Evolutionary conservation across 2,797 vertebrate genomes (phyloP).

Genomic region (Cryptoprocta ferox): DNA sequence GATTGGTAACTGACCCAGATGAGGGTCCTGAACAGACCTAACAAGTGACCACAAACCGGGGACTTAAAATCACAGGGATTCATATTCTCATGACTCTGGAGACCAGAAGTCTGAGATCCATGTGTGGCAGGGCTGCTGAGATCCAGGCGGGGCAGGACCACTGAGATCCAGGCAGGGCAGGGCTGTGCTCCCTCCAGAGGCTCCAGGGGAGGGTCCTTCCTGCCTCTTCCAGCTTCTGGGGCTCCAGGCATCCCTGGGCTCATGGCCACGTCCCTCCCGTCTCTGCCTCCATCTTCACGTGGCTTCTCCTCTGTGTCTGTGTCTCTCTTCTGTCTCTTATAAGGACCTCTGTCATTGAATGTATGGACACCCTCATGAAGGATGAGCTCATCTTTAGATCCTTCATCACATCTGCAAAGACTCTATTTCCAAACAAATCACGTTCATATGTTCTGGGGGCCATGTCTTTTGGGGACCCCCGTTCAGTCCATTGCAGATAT

Average conservation of each 20-base stretch:
- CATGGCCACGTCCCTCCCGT: fast-evolving
- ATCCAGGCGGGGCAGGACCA: no score
- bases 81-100: background rate
- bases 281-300: background rate
- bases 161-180: background rate
- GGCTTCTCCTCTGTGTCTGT: background rate
- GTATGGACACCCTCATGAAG: background rate
- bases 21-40: fast-evolving
- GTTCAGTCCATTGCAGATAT: background rate
- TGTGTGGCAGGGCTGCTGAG: background rate
- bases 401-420: background rate
- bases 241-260: background rate
- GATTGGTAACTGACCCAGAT: background rate
- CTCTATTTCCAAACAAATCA: background rate
- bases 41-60: background rate
- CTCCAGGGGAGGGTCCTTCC: background rate
- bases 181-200: background rate
- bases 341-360: fast-evolving
- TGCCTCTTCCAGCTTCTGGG: background rate
- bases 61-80: background rate
- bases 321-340: background rate
- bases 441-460: no score
- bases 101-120: no score
- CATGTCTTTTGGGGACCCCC: background rate
- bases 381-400: no score